Base-by-base conservation (phyloP, 2,888 invertebrate species). In the Hirtodrosophila cameraria region DNA sequence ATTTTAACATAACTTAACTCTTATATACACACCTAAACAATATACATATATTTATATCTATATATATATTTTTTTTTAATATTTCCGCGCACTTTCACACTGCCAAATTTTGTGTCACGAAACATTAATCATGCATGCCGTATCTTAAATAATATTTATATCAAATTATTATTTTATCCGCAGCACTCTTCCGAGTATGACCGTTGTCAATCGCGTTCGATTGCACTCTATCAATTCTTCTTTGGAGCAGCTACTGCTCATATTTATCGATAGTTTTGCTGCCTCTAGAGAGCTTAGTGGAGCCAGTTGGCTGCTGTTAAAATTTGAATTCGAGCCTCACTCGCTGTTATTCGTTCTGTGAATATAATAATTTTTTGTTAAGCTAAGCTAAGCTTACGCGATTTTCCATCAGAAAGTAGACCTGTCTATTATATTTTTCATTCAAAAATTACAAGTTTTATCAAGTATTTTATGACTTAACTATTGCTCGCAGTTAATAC, bases 161-260 rank as follows among this genome's bases (percentile, higher is more conserved):
- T 39, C 18, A 30, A 48, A 55, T 25, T 15, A 18, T 25, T n/a
- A 16, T 50, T 48, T 50, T 12, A 30, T 61, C 43, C 61, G 72
- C 52, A 9, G 9, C 66, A 53, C 23, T 15, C 23, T n/a, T 2
- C 61, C 45, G 27, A 41, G 11, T 49, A 49, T n/a, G 57, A 71
- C 70, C 62, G 70, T 61, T 70, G 72, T 61, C 55, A 55, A 61
- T 49, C 70, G 62, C 72, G 72, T 66, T 70, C 61, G 72, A 70
- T 70, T 66, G 70, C 52, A 49, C 72, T 66, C 62, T 66, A 71
- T 61, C 45, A 61, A 53, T 49, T 70, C 45, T 49, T 30, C 12
- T 18, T 7, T 42, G 11, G 42, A 42, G 39, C 50, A 42, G 48
- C 35, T 35, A 28, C 54, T 43, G 52, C 48, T 55, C 38, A 6